Base-by-base conservation (phyloP, 1,140 invertebrate species). In the Steinernema khuongi region DNA sequence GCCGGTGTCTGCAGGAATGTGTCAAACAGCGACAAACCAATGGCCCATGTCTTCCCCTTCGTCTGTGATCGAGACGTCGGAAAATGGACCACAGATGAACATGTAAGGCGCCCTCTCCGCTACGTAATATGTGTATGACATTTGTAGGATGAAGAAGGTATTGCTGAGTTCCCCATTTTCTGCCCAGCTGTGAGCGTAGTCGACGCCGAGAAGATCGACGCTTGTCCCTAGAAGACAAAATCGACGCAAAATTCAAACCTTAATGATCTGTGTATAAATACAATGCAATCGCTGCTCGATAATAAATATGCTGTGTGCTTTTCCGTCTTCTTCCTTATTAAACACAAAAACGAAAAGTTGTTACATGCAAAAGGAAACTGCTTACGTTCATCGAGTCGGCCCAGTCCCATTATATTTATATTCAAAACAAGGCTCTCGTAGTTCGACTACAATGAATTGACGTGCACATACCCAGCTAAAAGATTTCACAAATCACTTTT, bases 141-240 rank as follows among this genome's bases (percentile, higher is more conserved):
- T 44, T 69, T 76, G 7, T 67, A 77, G 75, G 75, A 77, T 70
- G 72, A 77, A 31, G 75, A 77, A 71, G 75, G 75, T 1, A 67
- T 74, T 22, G 68, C 67, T 36, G 19, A 31, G 1, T 77, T 77
- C 41, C 17, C 32, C 11, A 41, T 50, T 2, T 44, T 28, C n/a
- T 77, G 75, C 19, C 75, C 75, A 7, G 29, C 32, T 2, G 60
- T 67, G 28, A 29, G 17, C 41, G n/a, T 22, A 29, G 72, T 74
- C 2, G 17, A n/a, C 18, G 28, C 66, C 1, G 72, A 74, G 69
- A 29, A 1, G 19, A 29, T 74, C 29, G 36, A 67, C 19, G 29
- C 72, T 41, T 74, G 72, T 69, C 72, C 72, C 7, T 60, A 60
- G 50, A 30, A n/a, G n/a, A 7, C n/a, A 2, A 74, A 1, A 30